These are phyloP conservation scores for Diploptera punctata DNA, from an alignment of 2,888 invertebrate species.

Conservation along the genomic window DNA sequence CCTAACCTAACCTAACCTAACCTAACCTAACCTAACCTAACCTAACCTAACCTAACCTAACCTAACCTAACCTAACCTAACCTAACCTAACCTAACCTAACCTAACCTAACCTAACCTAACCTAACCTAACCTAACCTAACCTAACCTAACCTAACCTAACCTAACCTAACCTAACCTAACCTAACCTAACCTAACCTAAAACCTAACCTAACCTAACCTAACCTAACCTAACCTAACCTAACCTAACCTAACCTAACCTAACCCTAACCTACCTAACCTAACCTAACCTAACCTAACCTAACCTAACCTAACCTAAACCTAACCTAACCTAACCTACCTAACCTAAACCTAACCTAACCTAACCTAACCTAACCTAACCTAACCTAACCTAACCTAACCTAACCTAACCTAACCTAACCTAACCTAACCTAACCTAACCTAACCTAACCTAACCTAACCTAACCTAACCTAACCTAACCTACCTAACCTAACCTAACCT, in stretches of 20 bases:
- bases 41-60: no score
- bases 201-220: slow-evolving; percentile 10
- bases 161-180: slow-evolving; percentile 38
- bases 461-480: no score
- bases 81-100: no score
- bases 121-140: slow-evolving; percentile 29
- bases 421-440: slow-evolving; percentile 1
- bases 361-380: neutral
- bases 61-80: no score
- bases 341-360: slow-evolving; percentile 21
- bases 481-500: no score
- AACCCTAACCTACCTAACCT: slow-evolving; percentile 39
- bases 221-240: slow-evolving; percentile 38
- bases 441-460: no score
- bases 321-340: no score
- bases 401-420: slow-evolving; percentile 5
- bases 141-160: slow-evolving; percentile 35
- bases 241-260: slow-evolving; percentile 46
- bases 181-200: slow-evolving; percentile 36
- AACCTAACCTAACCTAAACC: slow-evolving; percentile 29
- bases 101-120: no score
- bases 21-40: slow-evolving; percentile 43
- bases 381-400: neutral
- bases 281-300: slow-evolving; percentile 29
- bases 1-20: no score